phyloP scores from a whole-genome alignment of 2,113 vertebrate genomes.

The Acanthochromis polyacanthus region DNA sequence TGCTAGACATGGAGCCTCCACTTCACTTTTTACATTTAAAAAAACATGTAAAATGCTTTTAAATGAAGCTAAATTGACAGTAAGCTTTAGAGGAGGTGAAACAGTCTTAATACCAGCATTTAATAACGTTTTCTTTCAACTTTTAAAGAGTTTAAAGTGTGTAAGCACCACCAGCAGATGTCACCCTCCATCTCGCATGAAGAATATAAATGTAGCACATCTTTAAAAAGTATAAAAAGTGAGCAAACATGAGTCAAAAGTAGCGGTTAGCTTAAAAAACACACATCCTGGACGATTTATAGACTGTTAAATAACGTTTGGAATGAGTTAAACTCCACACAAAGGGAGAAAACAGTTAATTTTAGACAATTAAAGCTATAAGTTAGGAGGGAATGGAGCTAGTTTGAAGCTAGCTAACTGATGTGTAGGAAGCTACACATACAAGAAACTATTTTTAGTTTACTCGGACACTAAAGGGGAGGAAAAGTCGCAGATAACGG shows the following conservation, averaged over 20 bases:
- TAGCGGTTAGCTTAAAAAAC: not conserved
- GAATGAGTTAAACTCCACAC: not conserved
- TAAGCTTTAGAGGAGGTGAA: not conserved
- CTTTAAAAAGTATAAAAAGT: conserved; percentile 5
- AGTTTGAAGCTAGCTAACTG: conserved; percentile 25
- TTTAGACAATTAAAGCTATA: not conserved
- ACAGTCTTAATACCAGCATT: not conserved
- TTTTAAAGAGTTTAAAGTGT: not conserved
- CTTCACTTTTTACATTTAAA: too few relatives aligned
- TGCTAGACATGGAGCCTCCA: not conserved
- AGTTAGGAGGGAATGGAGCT: conserved; percentile 1
- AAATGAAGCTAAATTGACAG: not conserved
- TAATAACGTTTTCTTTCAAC: not conserved
- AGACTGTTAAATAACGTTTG: not conserved
- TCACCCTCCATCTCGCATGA: conserved; percentile 31
- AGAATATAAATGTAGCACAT: conserved; percentile 32
- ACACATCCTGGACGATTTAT: rapidly evolving
- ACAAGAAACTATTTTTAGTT: conserved; percentile 9
- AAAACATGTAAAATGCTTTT: not conserved
- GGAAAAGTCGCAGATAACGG: not conserved
- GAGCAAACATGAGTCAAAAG: not conserved
- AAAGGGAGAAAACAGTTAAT: not conserved
- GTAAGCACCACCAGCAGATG: conserved; percentile 47
- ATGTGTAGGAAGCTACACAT: conserved; percentile 3
- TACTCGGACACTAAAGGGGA: not conserved